phyloP scores from a whole-genome alignment of 2,113 vertebrate species.

The Seriola quinqueradiata region DNA sequence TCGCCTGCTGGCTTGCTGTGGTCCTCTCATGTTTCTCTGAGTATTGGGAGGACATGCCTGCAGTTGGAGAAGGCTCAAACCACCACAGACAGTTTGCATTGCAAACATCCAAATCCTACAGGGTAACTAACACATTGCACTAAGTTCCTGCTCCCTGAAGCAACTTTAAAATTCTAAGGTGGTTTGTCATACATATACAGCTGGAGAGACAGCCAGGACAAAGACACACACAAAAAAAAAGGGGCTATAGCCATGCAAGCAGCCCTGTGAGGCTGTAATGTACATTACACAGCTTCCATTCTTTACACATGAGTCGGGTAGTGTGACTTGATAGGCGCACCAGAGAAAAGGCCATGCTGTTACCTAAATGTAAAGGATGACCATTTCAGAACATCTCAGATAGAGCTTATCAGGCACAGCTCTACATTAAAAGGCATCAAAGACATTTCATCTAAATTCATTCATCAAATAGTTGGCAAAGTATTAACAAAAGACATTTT shows the following conservation, averaged over 20 bases:
- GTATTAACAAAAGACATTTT: too few species aligned
- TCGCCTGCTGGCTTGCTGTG: constrained; percentile 44
- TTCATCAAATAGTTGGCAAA: not conserved
- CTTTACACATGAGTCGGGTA: not conserved
- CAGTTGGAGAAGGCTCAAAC: constrained; percentile 35
- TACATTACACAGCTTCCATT: not conserved
- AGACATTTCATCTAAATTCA: not conserved
- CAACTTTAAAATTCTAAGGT: constrained; percentile 31
- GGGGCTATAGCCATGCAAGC: not conserved
- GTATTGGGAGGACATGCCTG: constrained; percentile 29
- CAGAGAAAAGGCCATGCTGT: not conserved
- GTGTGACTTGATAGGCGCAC: not conserved
- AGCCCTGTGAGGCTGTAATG: not conserved
- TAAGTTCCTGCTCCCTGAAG: constrained; percentile 33
- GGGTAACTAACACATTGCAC: constrained; percentile 45
- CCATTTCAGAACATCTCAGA: too few species aligned
- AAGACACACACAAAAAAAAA: constrained; percentile 19
- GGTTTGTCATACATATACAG: constrained; percentile 28
- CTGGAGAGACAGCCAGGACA: constrained; percentile 12
- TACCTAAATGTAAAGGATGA: not conserved
- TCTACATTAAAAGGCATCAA: not conserved
- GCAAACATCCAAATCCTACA: constrained; percentile 39
- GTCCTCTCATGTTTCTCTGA: constrained; percentile 40
- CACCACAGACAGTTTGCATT: constrained; percentile 52
- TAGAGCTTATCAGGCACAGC: not conserved